These are phyloP conservation scores for Capra hircus DNA, from an alignment of 2,113 vertebrate genomes.

Conservation along the genomic window DNA sequence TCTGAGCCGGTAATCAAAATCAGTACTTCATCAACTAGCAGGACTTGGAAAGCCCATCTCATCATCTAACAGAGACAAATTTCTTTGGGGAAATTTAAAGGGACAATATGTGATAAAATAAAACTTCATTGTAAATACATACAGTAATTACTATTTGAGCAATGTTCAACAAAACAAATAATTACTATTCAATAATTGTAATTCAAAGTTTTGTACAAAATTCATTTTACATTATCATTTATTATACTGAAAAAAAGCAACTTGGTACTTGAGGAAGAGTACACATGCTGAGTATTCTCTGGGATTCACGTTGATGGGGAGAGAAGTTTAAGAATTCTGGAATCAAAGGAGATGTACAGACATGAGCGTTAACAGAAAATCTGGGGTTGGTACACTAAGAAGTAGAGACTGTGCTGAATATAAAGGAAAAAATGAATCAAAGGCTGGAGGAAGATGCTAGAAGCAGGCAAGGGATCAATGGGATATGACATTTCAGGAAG, in stretches of 20 bases:
- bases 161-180: neutral
- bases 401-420: neutral
- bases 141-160: neutral
- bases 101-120: neutral
- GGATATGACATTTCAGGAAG: neutral
- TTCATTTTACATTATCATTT: neutral
- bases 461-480: neutral
- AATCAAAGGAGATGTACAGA: neutral
- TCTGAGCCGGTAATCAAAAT: neutral
- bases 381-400: neutral
- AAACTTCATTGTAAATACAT: neutral
- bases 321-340: neutral
- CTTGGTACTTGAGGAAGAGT: neutral
- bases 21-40: neutral
- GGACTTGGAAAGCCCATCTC: neutral
- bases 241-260: neutral
- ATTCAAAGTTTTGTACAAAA: neutral
- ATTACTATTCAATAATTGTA: neutral
- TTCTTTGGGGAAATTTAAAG: neutral
- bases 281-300: neutral
- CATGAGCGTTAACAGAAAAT: neutral
- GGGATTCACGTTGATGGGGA: neutral
- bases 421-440: neutral
- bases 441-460: neutral
- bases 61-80: neutral